phyloP scores from a whole-genome alignment of 1,140 invertebrate species.

The Trichogramma pretiosum region DNA sequence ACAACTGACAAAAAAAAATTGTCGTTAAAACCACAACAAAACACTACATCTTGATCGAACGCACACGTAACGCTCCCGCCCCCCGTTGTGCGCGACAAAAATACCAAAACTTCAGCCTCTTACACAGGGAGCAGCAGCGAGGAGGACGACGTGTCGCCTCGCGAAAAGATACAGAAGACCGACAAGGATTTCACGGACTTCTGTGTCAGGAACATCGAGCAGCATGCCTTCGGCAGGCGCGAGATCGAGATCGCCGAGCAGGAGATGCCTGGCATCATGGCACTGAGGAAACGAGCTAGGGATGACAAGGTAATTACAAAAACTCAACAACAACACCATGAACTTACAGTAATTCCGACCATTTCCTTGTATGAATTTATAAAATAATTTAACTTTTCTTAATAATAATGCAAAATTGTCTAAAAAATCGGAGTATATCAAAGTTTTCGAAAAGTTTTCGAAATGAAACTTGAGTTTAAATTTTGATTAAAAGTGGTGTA shows the following conservation, averaged over 20 bases:
- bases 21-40: slow-evolving; percentile 31
- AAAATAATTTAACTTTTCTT: too few relatives aligned
- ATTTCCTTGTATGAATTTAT: too few relatives aligned
- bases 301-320: slow-evolving; percentile 84
- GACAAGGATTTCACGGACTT: slow-evolving; percentile 75
- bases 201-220: slow-evolving; percentile 84
- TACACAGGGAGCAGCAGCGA: slow-evolving; percentile 84
- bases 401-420: too few relatives aligned
- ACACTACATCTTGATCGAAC: slow-evolving; percentile 2
- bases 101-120: slow-evolving; percentile 66
- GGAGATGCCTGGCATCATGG: slow-evolving; percentile 98
- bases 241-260: slow-evolving; percentile 99
- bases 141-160: slow-evolving; percentile 74
- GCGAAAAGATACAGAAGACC: slow-evolving; percentile 78
- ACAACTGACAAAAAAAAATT: neutral
- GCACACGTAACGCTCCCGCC: slow-evolving; percentile 10
- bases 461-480: too few relatives aligned
- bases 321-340: too few relatives aligned
- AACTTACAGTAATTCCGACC: too few relatives aligned
- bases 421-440: too few relatives aligned
- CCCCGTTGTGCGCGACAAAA: slow-evolving; percentile 21
- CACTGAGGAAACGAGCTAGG: slow-evolving; percentile 77
- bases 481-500: too few relatives aligned
- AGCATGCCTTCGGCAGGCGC: slow-evolving; percentile 84
- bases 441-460: too few relatives aligned